Base-by-base conservation (phyloP, 2,113 vertebrate genomes). In the Motacilla alba region DNA sequence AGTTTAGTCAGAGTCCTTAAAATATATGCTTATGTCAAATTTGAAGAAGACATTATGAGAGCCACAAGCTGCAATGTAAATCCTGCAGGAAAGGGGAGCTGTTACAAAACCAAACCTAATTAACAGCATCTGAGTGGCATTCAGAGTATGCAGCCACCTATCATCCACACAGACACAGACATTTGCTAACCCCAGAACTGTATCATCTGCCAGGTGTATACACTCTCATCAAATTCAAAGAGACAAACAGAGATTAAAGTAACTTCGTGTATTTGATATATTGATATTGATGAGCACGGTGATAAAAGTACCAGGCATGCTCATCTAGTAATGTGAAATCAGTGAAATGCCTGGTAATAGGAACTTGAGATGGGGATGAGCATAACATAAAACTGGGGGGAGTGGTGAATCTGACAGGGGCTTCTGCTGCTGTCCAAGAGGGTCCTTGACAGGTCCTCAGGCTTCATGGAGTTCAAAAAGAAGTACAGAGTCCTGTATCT, bases 41-140 rank as follows among this genome's bases (percentile, higher is more conserved):
- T 94, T 95, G 89, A 88, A 94, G 68, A 66, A 76, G 74, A 82
- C 15, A 24, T 74, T 95, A 72, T 47, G 55, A 78, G 30, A 83
- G 10, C 18, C 26, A 64, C 28, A 50, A 70, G 21, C 21, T 94
- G 69, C 66, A 90, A 60, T 73, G 66, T 11, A 95, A 96, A 90
- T 94, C 63, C 80, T 88, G 49, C 27, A 79, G 79, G 68, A 94
- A 97, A 78, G 28, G 9, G 37, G 23, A 85, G 33, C 33, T 94
- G 20, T 80, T 92, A 75, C 30, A 78, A 55, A 95, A 66, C 37
- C 74, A 94, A 91, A 72, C 39, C 81, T 89, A 74, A 79, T 60
- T 93, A 96, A 94, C 55, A 96, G 68, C 85, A 89, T 85, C 77
- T 81, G 84, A 92, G 74, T 28, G 93, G 63, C 63, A 41, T 80